These are phyloP conservation scores for Caenorhabditis sp. DNA, from an alignment of 2,888 invertebrate genomes.

Conservation along the genomic window DNA sequence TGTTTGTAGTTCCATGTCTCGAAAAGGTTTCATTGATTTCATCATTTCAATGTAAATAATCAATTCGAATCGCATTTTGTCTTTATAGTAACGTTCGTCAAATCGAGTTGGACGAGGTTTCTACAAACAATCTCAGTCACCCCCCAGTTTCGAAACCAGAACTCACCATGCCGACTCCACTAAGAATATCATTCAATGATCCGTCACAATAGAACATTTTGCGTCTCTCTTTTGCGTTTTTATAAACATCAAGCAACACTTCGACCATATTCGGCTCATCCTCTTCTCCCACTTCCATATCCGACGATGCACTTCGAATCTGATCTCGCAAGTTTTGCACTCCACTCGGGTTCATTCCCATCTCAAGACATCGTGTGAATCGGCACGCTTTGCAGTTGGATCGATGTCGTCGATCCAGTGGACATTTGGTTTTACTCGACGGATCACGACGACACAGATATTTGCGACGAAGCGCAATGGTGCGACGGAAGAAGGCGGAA, in stretches of 20 bases:
- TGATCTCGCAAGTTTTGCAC: constrained; percentile 34
- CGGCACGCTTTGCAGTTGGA: constrained; percentile 33
- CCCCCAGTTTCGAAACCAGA: background rate
- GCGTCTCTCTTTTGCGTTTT: constrained; percentile 51
- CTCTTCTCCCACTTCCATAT: constrained; percentile 15
- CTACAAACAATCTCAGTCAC: constrained; percentile 21
- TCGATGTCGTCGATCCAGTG: constrained; percentile 28
- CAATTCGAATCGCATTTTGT: constrained; percentile 42
- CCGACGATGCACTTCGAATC: constrained; percentile 13
- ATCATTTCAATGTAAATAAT: constrained; percentile 35
- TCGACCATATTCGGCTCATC: constrained; percentile 37
- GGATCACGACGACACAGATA: constrained; percentile 26
- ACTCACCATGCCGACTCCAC: constrained; percentile 49
- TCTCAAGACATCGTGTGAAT: constrained; percentile 24
- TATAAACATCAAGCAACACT: constrained; percentile 28
- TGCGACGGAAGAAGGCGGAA: constrained; percentile 33
- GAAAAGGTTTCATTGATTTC: constrained; percentile 27
- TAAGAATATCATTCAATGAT: constrained; percentile 53
- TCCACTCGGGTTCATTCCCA: constrained; percentile 41
- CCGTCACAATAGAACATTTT: constrained; percentile 58
- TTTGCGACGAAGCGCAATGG: constrained; percentile 17
- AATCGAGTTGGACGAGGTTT: constrained; percentile 34
- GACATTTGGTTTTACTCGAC: constrained; percentile 25
- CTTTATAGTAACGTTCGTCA: constrained; percentile 44
- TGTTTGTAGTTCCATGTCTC: constrained; percentile 20